Base-by-base conservation (phyloP, 2,888 invertebrate species). In the Napeogenes sylphis region DNA sequence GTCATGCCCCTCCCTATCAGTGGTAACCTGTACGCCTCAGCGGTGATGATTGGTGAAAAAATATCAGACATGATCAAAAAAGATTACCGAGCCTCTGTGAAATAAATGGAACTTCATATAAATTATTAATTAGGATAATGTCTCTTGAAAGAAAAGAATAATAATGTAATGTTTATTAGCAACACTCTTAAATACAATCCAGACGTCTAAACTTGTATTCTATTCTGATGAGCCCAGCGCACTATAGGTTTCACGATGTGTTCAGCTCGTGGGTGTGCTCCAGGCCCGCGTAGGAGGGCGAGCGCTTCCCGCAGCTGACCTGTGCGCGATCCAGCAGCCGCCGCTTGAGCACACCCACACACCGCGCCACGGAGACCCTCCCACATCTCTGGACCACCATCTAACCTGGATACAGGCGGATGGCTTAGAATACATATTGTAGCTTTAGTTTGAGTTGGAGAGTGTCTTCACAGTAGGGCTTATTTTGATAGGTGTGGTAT, bases 351-450 rank as follows among this genome's bases (percentile, higher is more conserved):
- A 35, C 97, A 95, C 0, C 98, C 99, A 60, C 97, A 96, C 76
- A 98, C 97, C 1, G 99, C 98, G 0, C 99, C 99, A 12, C 98
- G 93, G 78, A 99, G 96, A 0, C 98, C 99, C 84, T 98, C 99
- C 99, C 98, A 99, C 91, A 98, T 96, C 80, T 99, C 99, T 0
- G 98, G 98, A 73, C 96, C 98, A 0, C 98, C 97, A 83, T 99
- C 99, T 72, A 98, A 91, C 73, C 96, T 94, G 45, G 42, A 45
- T 8, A 21, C 38, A 38, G 30, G 21, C 21, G 21, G 21, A 21
- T 21, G 21, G 21, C 21, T 21, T 21, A 21, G 1, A 21, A 21
- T 21, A 21, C 21, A 21, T 21, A 21, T 21, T 21, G 21, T 0
- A 21, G 21, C 21, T 21, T 21, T 21, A 21, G 21, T 1, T 21